Evolutionary conservation across 2,888 invertebrate genomes (phyloP).

Genomic region (Lithosia quadra): DNA sequence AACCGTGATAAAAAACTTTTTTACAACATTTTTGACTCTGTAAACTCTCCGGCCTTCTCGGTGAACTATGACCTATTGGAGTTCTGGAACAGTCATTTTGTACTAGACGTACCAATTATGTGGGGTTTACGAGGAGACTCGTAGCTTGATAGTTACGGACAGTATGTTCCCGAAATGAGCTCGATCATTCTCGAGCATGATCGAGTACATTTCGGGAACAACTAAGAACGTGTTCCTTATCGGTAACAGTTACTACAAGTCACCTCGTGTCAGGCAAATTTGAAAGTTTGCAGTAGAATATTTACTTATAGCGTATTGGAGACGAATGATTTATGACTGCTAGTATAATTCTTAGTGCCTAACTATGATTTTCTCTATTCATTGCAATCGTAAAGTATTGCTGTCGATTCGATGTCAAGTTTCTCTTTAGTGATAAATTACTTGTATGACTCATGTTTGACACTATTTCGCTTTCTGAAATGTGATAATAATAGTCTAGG

Average conservation of each 20-base stretch:
- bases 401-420: background rate
- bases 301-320: background rate
- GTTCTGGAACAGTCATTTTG: constrained; percentile 7
- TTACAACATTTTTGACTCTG: constrained; percentile 21
- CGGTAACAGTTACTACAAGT: background rate
- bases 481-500: background rate
- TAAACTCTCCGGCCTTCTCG: constrained; percentile 6
- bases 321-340: background rate
- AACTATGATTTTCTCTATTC: too few relatives aligned
- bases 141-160: background rate
- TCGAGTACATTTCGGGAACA: background rate
- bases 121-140: background rate
- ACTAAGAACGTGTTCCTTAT: constrained; percentile 2
- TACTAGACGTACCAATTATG: background rate
- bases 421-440: background rate
- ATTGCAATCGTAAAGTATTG: background rate
- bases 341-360: background rate
- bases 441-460: background rate
- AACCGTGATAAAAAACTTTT: constrained; percentile 36
- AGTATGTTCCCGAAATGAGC: background rate
- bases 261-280: background rate
- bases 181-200: too few relatives aligned
- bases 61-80: constrained; percentile 3
- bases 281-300: background rate
- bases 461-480: background rate